Percentiles rank a stretch among this genome's conserved stretches.
Conservation (phyloP, 2,888 invertebrate genomes). For the Calameuta pallipes region DNA sequence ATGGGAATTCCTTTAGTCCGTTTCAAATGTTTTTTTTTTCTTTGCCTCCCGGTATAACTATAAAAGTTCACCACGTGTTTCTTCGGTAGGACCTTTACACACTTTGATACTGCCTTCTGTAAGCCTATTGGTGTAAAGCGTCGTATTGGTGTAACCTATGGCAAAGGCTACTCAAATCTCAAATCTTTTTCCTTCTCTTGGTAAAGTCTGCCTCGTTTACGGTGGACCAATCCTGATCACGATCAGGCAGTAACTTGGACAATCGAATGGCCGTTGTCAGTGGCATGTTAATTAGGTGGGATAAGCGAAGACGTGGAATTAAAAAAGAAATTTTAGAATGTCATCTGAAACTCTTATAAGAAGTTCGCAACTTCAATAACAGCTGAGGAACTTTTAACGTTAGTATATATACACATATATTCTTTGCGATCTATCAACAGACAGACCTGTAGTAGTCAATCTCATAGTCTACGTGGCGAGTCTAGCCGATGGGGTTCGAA, state of each 20-base stretch:
- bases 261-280: neutral
- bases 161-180: neutral
- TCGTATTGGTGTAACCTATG: neutral
- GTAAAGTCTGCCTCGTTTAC: neutral
- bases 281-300: neutral
- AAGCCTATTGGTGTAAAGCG: neutral
- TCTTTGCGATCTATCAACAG: no score
- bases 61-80: neutral
- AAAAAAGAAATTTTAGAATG: neutral
- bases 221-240: neutral
- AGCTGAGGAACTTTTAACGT: neutral
- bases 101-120: neutral
- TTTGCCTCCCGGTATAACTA: neutral
- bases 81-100: neutral
- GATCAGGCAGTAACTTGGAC: neutral
- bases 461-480: slow-evolving; percentile 13
- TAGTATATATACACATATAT: no score
- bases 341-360: neutral
- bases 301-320: neutral
- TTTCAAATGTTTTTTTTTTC: neutral
- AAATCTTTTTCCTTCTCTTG: neutral
- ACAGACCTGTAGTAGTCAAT: neutral
- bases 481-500: slow-evolving; percentile 46
- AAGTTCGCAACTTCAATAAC: neutral
- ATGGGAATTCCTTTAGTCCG: neutral